Conservation (phyloP, 2,113 vertebrate genomes). For the Tonatia bakeri region DNA sequence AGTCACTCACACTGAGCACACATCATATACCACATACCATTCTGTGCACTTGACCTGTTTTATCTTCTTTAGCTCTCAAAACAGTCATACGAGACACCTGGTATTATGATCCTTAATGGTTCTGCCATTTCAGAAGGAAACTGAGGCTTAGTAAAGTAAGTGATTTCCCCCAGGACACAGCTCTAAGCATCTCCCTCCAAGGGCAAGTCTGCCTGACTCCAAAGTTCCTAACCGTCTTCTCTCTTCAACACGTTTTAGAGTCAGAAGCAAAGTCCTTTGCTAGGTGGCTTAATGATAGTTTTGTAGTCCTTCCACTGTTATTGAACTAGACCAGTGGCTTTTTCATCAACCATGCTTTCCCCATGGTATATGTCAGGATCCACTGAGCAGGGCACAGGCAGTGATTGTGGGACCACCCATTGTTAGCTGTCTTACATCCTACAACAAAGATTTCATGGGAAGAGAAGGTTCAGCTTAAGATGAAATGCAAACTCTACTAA, state of each 20-base stretch:
- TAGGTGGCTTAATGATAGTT: background rate
- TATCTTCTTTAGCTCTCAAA: background rate
- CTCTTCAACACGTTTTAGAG: background rate
- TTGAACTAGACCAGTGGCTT: background rate
- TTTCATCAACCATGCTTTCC: background rate
- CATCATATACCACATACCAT: background rate
- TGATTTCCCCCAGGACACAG: background rate
- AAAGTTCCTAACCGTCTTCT: background rate
- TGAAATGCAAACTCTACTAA: background rate
- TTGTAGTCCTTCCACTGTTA: background rate
- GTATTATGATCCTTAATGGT: background rate
- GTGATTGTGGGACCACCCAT: background rate
- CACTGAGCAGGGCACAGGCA: background rate
- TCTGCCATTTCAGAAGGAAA: background rate
- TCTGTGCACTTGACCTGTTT: background rate
- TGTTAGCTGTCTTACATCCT: background rate
- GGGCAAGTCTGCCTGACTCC: background rate
- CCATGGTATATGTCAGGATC: rapidly evolving
- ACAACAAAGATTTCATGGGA: background rate
- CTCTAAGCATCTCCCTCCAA: background rate
- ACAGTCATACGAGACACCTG: background rate
- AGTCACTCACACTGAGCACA: background rate
- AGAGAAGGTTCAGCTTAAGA: background rate
- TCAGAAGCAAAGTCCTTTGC: no score
- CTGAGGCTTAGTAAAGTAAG: background rate